Base-by-base conservation (phyloP, 2,113 vertebrate genomes). In the Sylvietta virens region DNA sequence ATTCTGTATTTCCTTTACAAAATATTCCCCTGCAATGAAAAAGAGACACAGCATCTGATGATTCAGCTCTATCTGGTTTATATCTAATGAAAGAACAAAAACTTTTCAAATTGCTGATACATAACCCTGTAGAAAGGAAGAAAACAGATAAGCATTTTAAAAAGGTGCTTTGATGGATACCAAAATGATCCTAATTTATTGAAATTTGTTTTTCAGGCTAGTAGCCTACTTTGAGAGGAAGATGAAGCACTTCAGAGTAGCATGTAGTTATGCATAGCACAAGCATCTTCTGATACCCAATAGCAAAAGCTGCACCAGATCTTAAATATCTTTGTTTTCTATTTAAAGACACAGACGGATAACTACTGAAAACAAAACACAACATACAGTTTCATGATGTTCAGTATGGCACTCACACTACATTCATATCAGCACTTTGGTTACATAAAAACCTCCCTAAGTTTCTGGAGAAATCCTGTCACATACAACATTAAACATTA, bases 401-500 rank as follows among this genome's bases (percentile, higher is more conserved):
- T 88, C 13, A 21, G 22, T 66, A 31, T 70, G 31, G 23, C 16
- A 44, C 44, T 62, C 39, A 39, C 44, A 94, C 72, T 82, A 84
- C 76, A 90, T 97, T 96, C 65, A 47, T 92, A 97, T 82, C 65
- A 96, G 72, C 62, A 58, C 62, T 93, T 95, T 83, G 66, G 89
- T 86, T 92, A 92, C 85, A 88, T 93, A 92, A 96, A 96, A 94
- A 82, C 39, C 57, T 91, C 64, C 42, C 10, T 93, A 76, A 92
- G 45, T 73, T 97, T 97, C 70, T 90, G 45, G 79, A 97, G 91
- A 97, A 97, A 97, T 96, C 50, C 67, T 96, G 81, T 92, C 96
- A 96, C 95, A 97, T 94, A 96, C 57, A 97, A 92, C 94, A 95
- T 97, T 98, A 97, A 97, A 97, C 60, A 97, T 97, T 98, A 97